phyloP scores from a whole-genome alignment of 2,113 vertebrate genomes.

The Sula dactylatra region DNA sequence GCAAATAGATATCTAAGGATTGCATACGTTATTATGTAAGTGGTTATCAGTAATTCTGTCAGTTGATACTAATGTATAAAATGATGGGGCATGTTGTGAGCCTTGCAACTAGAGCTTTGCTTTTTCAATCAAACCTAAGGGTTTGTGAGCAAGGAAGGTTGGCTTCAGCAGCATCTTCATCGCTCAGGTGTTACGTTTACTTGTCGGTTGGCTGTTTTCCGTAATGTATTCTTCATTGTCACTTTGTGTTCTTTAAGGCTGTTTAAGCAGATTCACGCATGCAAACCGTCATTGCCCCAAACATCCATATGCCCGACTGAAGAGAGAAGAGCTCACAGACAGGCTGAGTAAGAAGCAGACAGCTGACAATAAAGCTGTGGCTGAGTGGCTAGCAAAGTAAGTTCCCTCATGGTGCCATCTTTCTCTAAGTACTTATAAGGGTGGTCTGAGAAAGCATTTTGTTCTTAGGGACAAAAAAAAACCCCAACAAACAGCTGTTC shows the following conservation, averaged over 20 bases:
- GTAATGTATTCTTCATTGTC: not conserved
- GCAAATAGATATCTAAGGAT: not conserved
- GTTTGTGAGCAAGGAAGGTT: not conserved
- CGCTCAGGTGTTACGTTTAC: not conserved
- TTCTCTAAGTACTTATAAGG: not conserved
- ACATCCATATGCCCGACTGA: conserved; percentile 93
- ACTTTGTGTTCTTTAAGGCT: conserved; percentile 76
- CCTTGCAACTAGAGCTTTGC: not conserved
- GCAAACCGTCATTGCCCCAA: conserved; percentile 97
- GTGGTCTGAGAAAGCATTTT: not conserved
- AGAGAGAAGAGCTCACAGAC: conserved; percentile 87
- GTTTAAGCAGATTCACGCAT: conserved; percentile 94
- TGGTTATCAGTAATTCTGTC: not conserved
- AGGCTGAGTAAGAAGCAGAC: conserved; percentile 81
- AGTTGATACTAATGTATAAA: not conserved
- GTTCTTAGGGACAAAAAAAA: not conserved
- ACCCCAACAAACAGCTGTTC: not conserved
- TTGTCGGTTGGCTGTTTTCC: not conserved
- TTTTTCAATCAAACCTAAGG: not conserved
- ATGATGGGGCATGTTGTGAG: fast-evolving
- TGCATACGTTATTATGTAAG: not conserved
- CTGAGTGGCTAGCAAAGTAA: conserved; percentile 96
- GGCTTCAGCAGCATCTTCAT: not conserved
- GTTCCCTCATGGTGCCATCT: not conserved
- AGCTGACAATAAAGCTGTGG: conserved; percentile 92